These are phyloP conservation scores for Plebejus argus DNA, from an alignment of 2,888 invertebrate genomes.

Conservation along the genomic window DNA sequence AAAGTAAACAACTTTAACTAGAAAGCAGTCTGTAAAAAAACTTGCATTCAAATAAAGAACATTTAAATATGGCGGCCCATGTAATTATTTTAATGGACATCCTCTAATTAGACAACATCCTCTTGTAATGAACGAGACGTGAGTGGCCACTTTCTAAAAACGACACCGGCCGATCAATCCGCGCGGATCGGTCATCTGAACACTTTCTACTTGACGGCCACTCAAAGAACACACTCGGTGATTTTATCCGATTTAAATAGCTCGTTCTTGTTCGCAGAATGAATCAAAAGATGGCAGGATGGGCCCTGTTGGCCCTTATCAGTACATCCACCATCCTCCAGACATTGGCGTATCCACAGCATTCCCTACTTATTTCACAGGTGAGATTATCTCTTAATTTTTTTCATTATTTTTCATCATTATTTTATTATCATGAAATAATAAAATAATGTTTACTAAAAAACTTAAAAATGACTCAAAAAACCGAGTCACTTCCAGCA, in stretches of 20 bases:
- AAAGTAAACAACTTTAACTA: conserved; percentile 22
- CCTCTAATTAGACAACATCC: conserved; percentile 64
- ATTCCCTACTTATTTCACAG: conserved; percentile 71
- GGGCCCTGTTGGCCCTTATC: conserved; percentile 86
- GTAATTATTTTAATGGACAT: conserved; percentile 52
- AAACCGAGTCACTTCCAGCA: not conserved
- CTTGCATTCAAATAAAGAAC: conserved; percentile 30
- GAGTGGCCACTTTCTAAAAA: conserved; percentile 70
- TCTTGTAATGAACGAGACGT: conserved; percentile 60
- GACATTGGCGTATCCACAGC: conserved; percentile 84
- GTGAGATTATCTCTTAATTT: conserved; percentile 44
- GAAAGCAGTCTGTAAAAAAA: conserved; percentile 21
- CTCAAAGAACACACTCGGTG: conserved; percentile 52
- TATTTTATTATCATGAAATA: no score
- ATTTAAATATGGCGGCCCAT: conserved; percentile 17
- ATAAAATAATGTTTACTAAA: no score
- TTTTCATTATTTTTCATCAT: no score
- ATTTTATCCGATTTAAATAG: conserved; percentile 25
- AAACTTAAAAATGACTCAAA: not conserved
- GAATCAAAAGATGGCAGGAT: conserved; percentile 84
- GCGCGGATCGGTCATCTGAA: conserved; percentile 75
- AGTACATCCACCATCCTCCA: conserved; percentile 84
- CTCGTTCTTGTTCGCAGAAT: conserved; percentile 69
- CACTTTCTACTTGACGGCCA: conserved; percentile 75
- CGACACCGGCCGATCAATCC: conserved; percentile 72